Conservation (phyloP, 2,797 vertebrate species). For the Ceryle rudis region DNA sequence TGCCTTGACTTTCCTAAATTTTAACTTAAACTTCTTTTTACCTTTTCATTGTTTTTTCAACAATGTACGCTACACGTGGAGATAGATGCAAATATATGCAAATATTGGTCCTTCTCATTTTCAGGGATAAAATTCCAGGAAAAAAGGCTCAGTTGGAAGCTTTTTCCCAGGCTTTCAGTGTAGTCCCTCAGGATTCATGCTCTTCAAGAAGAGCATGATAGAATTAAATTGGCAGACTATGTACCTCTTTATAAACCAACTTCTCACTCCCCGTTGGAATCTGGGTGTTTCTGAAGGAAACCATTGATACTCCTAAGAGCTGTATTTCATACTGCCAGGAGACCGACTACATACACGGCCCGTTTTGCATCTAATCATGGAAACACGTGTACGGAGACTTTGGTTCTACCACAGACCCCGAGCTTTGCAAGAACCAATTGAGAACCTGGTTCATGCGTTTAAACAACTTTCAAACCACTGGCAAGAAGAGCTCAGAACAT, state of each 20-base stretch:
- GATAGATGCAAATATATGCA: not conserved
- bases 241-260: not conserved
- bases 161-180: not conserved
- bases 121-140: not conserved
- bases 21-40: not conserved
- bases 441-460: not conserved
- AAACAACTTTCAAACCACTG: not conserved
- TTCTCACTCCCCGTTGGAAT: not conserved
- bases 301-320: rapidly evolving
- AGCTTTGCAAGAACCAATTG: not conserved
- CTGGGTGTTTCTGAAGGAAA: not conserved
- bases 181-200: not conserved
- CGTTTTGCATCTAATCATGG: not conserved
- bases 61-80: not conserved
- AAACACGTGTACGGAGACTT: not conserved
- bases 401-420: not conserved
- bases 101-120: not conserved
- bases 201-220: not conserved
- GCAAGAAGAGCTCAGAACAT: not conserved
- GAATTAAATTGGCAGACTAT: not conserved
- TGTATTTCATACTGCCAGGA: not conserved
- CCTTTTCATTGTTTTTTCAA: not conserved
- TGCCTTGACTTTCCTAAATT: not conserved
- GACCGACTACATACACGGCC: rapidly evolving
- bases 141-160: not conserved